Evolutionary conservation across 2,113 vertebrate genomes (phyloP).

Genomic region (Raphicerus campestris): DNA sequence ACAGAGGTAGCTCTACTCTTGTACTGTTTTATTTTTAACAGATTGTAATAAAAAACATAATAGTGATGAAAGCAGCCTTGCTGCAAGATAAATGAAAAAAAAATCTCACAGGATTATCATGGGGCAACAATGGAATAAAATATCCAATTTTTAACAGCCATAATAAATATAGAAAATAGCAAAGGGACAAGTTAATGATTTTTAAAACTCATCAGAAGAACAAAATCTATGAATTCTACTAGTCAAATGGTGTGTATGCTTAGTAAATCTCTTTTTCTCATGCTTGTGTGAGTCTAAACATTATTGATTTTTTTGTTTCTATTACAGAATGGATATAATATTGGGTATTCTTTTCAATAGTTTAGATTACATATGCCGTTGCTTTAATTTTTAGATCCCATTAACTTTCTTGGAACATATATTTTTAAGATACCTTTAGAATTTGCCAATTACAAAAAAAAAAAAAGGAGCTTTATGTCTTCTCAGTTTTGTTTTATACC

Average conservation of each 20-base stretch:
- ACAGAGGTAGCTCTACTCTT: slow-evolving; percentile 12
- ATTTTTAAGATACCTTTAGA: slow-evolving; percentile 56
- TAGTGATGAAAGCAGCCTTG: slow-evolving; percentile 34
- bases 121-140: slow-evolving; percentile 62
- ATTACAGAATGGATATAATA: slow-evolving; percentile 64
- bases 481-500: slow-evolving; percentile 21
- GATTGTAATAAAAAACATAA: slow-evolving; percentile 54
- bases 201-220: slow-evolving; percentile 72
- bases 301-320: slow-evolving; percentile 69
- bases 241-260: slow-evolving; percentile 52
- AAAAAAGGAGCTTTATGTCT: neutral
- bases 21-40: slow-evolving; percentile 46
- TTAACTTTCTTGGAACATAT: slow-evolving; percentile 62
- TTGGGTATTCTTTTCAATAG: slow-evolving; percentile 51
- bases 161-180: slow-evolving; percentile 73
- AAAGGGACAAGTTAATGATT: slow-evolving; percentile 72
- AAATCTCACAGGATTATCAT: slow-evolving; percentile 53
- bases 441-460: slow-evolving; percentile 36
- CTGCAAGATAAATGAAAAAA: slow-evolving; percentile 61
- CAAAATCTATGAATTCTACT: slow-evolving; percentile 68
- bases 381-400: slow-evolving; percentile 68
- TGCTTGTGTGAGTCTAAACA: slow-evolving; percentile 57
- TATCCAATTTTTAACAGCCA: slow-evolving; percentile 60
- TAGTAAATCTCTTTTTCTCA: slow-evolving; percentile 64
- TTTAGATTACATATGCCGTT: slow-evolving; percentile 64